Evolutionary conservation across 2,797 vertebrate species (phyloP).

Genomic region (Cynopterus sphinx): DNA sequence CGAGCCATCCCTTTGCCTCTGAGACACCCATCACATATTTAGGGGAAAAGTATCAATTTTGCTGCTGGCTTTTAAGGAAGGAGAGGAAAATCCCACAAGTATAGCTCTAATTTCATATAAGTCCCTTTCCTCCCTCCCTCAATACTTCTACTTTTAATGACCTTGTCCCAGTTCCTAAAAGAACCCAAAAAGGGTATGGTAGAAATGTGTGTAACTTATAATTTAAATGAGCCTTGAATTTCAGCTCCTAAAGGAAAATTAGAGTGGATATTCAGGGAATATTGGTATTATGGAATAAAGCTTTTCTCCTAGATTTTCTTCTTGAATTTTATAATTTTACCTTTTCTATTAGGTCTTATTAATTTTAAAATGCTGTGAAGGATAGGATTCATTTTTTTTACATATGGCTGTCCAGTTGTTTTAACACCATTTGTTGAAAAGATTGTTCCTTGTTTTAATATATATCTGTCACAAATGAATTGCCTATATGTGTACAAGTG

Average conservation of each 20-base stretch:
- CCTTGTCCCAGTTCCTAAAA: neutral
- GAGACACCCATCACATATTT: neutral
- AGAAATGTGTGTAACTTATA: neutral
- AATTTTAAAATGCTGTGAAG: conserved; percentile 4
- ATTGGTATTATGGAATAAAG: neutral
- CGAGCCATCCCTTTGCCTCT: neutral
- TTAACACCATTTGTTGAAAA: neutral
- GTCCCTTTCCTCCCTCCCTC: neutral
- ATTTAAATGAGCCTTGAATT: neutral
- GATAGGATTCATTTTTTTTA: neutral
- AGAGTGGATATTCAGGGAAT: neutral
- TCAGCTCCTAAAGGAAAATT: neutral
- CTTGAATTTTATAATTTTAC: too few relatives aligned
- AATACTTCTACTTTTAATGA: neutral
- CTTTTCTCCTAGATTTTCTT: neutral
- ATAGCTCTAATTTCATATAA: neutral
- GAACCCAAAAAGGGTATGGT: neutral
- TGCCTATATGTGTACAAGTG: too few relatives aligned
- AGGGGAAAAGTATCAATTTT: neutral
- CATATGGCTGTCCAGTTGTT: neutral
- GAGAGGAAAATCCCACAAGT: neutral
- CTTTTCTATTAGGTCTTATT: neutral
- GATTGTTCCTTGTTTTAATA: neutral
- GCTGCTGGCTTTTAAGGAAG: neutral
- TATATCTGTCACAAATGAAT: neutral